Base-by-base conservation (phyloP, 2,888 invertebrate species). In the Hydrotaea cyrtoneurina region DNA sequence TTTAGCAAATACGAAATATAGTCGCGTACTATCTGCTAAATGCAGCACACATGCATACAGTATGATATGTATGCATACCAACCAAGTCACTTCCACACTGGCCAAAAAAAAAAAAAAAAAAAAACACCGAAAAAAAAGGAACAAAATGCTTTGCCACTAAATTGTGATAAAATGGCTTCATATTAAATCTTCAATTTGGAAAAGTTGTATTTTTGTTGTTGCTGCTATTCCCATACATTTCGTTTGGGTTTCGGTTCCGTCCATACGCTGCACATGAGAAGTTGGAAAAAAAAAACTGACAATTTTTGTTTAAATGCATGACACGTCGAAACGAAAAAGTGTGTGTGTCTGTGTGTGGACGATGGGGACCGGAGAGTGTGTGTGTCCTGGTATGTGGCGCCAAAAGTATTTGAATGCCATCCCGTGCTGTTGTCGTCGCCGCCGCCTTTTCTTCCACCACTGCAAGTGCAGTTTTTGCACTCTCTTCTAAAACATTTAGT, bases 81-180 rank as follows among this genome's bases (percentile, higher is more conserved):
- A 19, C 7, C 31, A 13, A 0, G 21, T 31, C 11, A 74, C 50
- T 13, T 23, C 39, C 43, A 77, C 3, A 36, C 46, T 59, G n/a
- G 50, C 17, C 15, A 46, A 31, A 23, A 46, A 43, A 39, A 55
- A n/a, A 26, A 0, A 53, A n/a, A n/a, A 64, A 13, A 8, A 50
- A 11, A 19, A 31, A 0, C 26, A 0, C 13, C 15, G 66, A n/a
- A 17, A 10, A 53, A 19, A 53, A 82, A 75, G 72, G 13, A 23
- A 73, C n/a, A 50, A 72, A 85, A 82, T 82, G 59, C 79, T 73
- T 80, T 85, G 82, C 82, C 78, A 75, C 82, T 76, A 78, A 82
- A 85, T 82, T 85, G 82, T 85, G 82, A 85, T 82, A 85, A 85
- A 85, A 82, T 77, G 66, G 74, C 80, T 77, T 77, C 69, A 82